Percentiles rank a stretch among this genome's conserved stretches.
Evolutionary conservation across 2,113 vertebrate genomes (phyloP).

Genomic region (Pterocles burchelli): DNA sequence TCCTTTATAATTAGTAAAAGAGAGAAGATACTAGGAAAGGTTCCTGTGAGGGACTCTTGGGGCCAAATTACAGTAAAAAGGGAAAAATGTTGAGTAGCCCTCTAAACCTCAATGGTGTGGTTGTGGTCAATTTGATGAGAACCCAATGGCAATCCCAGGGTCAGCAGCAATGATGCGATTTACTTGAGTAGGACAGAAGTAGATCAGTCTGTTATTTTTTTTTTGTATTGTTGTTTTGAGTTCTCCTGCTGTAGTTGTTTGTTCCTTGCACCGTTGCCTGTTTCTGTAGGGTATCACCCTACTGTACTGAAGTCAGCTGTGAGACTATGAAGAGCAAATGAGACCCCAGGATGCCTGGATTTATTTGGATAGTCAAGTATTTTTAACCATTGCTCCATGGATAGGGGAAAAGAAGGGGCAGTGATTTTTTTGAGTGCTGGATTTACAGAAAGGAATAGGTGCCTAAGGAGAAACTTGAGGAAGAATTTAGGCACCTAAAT

Average conservation of each 20-base stretch:
- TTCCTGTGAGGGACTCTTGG: not conserved
- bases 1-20: not conserved
- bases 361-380: not conserved
- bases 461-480: not conserved
- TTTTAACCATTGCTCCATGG: not conserved
- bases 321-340: not conserved
- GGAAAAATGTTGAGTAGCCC: not conserved
- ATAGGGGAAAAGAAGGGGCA: not conserved
- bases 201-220: not conserved
- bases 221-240: not conserved
- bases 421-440: not conserved
- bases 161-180: not conserved
- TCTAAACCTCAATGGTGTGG: not conserved
- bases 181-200: not conserved
- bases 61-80: not conserved
- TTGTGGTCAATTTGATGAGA: not conserved
- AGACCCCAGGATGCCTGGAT: not conserved
- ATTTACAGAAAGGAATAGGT: not conserved
- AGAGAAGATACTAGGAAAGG: not conserved
- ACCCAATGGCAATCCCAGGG: not conserved
- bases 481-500: slow-evolving; percentile 32
- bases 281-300: not conserved
- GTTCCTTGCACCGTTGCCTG: not conserved
- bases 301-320: not conserved
- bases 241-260: not conserved